A percentile compares a stretch with the other conserved stretches of the same genome.
These are phyloP conservation scores for Catharus fuscescens DNA, from an alignment of 2,113 vertebrate genomes.

Conservation along the genomic window DNA sequence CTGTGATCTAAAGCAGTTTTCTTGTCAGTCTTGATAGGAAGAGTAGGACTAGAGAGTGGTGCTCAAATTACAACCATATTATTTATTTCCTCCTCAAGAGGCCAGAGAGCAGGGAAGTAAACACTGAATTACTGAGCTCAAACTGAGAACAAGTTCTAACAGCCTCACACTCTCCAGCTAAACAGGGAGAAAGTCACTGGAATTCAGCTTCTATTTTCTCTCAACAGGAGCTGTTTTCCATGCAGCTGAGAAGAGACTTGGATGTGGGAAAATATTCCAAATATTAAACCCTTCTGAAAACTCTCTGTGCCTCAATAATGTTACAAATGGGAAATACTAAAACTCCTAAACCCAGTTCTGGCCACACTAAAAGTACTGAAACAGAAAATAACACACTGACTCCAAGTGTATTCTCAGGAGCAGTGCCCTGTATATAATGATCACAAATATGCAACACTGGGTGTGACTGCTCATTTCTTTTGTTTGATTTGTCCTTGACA, in stretches of 20 bases:
- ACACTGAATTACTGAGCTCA: not conserved
- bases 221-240: not conserved
- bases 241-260: not conserved
- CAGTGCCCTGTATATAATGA: not conserved
- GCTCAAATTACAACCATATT: not conserved
- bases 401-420: not conserved
- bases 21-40: not conserved
- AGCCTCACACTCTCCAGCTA: not conserved
- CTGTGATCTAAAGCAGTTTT: not conserved
- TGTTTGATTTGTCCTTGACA: not conserved
- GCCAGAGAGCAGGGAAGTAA: not conserved
- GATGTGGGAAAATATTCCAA: not conserved
- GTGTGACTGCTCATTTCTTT: not conserved
- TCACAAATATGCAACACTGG: not conserved
- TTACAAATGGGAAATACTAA: not conserved
- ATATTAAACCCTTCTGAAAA: not conserved
- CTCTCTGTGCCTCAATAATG: not conserved
- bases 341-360: not conserved
- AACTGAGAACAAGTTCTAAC: not conserved
- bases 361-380: not conserved
- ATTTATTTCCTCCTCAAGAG: not conserved
- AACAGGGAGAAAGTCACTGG: not conserved
- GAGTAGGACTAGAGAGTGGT: not conserved
- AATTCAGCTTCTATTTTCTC: constrained; percentile 5
- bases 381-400: not conserved